These are phyloP conservation scores for Manduca sexta DNA, from an alignment of 1,140 invertebrate species.

Conservation along the genomic window DNA sequence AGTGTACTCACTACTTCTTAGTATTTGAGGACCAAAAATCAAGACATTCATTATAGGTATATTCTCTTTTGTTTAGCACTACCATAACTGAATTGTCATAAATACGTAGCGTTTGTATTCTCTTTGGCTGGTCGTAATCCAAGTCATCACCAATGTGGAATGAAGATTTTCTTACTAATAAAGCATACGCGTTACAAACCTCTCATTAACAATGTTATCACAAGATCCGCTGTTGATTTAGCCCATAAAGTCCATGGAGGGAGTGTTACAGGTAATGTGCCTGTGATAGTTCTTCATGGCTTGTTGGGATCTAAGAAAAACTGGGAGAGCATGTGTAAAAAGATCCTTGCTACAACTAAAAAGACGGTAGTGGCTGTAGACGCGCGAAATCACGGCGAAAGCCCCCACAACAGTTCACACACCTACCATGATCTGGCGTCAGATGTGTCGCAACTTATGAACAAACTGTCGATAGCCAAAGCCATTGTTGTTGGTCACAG, in stretches of 20 bases:
- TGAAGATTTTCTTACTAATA: too few relatives aligned
- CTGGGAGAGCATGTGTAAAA: constrained; percentile 74
- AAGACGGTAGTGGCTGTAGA: constrained; percentile 79
- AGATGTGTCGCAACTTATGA: constrained; percentile 81
- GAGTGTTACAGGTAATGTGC: constrained; percentile 36
- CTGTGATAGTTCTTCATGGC: constrained; percentile 88
- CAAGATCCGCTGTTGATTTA: constrained; percentile 69
- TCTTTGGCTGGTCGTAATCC: too few relatives aligned
- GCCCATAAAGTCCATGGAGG: constrained; percentile 72
- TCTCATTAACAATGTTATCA: background rate
- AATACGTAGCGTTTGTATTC: too few relatives aligned
- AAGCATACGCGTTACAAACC: too few relatives aligned
- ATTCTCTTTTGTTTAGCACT: too few relatives aligned
- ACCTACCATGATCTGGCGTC: constrained; percentile 81
- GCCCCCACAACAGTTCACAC: constrained; percentile 82
- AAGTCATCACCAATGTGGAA: too few relatives aligned
- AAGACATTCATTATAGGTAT: too few relatives aligned
- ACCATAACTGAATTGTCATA: too few relatives aligned
- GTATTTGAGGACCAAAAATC: too few relatives aligned
- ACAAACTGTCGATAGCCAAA: constrained; percentile 76
- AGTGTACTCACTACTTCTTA: too few relatives aligned
- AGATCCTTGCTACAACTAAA: constrained; percentile 20
- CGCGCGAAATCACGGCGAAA: constrained; percentile 93
- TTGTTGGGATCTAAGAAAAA: constrained; percentile 90
- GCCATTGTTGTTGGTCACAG: constrained; percentile 89